Percentiles rank a stretch among this genome's conserved stretches.
phyloP scores from a whole-genome alignment of 1,140 invertebrate species.

The Aphaenogaster ashmeadi region DNA sequence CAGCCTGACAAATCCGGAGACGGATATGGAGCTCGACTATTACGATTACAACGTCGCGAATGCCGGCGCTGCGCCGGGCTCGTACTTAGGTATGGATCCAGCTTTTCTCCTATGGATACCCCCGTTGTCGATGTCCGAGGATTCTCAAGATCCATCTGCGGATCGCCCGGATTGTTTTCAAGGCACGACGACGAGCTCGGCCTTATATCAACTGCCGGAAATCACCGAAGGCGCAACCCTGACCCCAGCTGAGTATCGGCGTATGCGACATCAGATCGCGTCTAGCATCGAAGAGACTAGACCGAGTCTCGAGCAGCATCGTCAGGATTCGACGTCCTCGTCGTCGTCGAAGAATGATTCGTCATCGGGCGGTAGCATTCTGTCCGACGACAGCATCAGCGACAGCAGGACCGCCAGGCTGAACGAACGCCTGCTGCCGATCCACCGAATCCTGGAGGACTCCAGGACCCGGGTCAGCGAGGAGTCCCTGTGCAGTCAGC shows the following conservation, averaged over 20 bases:
- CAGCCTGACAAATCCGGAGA: conserved; percentile 91
- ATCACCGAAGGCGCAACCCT: conserved; percentile 79
- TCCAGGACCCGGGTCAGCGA: conserved; percentile 83
- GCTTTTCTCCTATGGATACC: conserved; percentile 95
- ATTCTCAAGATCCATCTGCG: conserved; percentile 50
- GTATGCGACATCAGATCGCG: conserved; percentile 59
- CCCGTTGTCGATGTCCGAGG: conserved; percentile 88
- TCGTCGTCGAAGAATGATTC: conserved; percentile 47
- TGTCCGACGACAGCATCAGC: conserved; percentile 51
- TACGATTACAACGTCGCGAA: conserved; percentile 96
- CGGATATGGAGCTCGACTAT: conserved; percentile 94
- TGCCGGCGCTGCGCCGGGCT: conserved; percentile 93
- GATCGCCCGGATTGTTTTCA: conserved; percentile 61
- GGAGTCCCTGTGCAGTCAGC: conserved; percentile 79
- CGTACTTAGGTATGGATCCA: conserved; percentile 94
- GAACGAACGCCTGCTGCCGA: conserved; percentile 83
- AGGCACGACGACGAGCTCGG: conserved; percentile 61
- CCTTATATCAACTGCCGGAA: conserved; percentile 67
- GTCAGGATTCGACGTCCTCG: conserved; percentile 52
- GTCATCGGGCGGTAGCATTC: conserved; percentile 27
- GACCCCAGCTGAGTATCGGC: conserved; percentile 80
- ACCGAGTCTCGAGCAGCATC: conserved; percentile 58
- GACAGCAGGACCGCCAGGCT: conserved; percentile 75
- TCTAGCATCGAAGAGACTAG: conserved; percentile 62
- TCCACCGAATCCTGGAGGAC: conserved; percentile 83